phyloP scores from a whole-genome alignment of 2,888 invertebrate species.

The Colostygia pectinataria region DNA sequence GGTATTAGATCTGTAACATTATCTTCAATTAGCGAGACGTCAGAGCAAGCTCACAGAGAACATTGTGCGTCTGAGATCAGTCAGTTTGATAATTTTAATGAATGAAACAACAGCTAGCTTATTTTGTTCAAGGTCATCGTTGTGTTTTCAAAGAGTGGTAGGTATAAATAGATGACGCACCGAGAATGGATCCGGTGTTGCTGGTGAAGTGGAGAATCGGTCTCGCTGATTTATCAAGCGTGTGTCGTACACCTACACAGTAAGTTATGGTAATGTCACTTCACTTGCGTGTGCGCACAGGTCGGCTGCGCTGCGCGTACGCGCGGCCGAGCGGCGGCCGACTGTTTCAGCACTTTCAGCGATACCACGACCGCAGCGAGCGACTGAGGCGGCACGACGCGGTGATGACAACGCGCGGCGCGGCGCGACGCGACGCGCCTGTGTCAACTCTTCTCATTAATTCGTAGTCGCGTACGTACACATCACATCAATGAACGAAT shows the following conservation, averaged over 20 bases:
- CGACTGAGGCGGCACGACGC: too few relatives aligned
- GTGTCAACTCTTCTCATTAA: constrained; percentile 60
- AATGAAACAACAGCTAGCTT: constrained; percentile 55
- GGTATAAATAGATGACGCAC: constrained; percentile 67
- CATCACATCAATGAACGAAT: constrained; percentile 74
- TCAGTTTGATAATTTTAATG: constrained; percentile 54
- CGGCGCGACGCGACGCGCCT: too few relatives aligned
- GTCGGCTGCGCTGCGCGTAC: constrained; percentile 63
- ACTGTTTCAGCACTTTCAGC: constrained; percentile 69
- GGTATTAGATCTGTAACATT: too few relatives aligned
- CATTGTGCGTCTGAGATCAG: constrained; percentile 40
- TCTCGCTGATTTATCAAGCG: constrained; percentile 40
- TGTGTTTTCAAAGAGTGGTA: constrained; percentile 46
- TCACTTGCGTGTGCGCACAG: constrained; percentile 49
- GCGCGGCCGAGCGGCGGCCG: constrained; percentile 68
- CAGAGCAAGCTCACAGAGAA: constrained; percentile 43
- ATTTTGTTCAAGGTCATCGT: constrained; percentile 59
- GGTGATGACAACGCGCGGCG: constrained; percentile 23
- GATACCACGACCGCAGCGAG: constrained; percentile 34
- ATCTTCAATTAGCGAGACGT: constrained; percentile 56
- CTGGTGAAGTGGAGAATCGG: constrained; percentile 43
- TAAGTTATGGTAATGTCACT: constrained; percentile 33
- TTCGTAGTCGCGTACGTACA: too few relatives aligned
- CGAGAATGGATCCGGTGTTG: constrained; percentile 58
- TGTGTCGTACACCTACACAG: constrained; percentile 10